phyloP scores from a whole-genome alignment of 2,113 vertebrate species.

The Menidia beryllina region DNA sequence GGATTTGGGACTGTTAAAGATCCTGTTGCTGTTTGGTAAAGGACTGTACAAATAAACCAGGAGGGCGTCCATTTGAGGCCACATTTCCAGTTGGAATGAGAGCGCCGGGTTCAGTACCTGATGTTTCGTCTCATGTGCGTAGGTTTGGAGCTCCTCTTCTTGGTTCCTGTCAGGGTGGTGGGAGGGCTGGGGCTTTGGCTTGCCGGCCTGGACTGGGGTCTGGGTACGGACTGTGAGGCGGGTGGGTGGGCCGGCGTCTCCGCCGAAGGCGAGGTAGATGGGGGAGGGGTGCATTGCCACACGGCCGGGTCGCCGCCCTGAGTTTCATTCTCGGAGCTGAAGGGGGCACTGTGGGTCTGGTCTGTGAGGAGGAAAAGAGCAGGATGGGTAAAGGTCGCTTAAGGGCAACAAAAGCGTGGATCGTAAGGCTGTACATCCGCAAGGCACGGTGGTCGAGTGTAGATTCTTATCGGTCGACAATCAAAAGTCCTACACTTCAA shows the following conservation, averaged over 20 bases:
- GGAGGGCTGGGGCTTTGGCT: constrained; percentile 86
- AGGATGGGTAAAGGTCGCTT: background rate
- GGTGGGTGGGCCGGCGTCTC: constrained; percentile 79
- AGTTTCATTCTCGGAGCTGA: constrained; percentile 86
- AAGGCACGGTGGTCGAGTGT: background rate
- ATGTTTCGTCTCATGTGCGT: constrained; percentile 95
- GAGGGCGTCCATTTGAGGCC: background rate
- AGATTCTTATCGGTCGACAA: background rate
- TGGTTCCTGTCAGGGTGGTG: constrained; percentile 81
- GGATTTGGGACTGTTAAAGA: background rate
- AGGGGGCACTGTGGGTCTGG: constrained; percentile 86
- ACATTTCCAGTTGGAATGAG: background rate
- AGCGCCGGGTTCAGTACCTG: constrained; percentile 78
- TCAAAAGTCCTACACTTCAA: background rate
- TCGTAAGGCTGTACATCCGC: background rate
- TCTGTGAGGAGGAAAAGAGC: constrained; percentile 80
- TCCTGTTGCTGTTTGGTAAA: background rate
- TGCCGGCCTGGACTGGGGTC: constrained; percentile 81
- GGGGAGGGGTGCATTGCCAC: constrained; percentile 89
- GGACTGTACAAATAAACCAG: background rate
- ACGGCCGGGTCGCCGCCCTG: constrained; percentile 84
- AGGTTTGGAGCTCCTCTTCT: constrained; percentile 91
- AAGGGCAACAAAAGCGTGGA: background rate
- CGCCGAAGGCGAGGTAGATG: constrained; percentile 93
- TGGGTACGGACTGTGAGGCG: constrained; percentile 58